Conservation (phyloP, 2,888 invertebrate species). For the Eristalinus aeneus region DNA sequence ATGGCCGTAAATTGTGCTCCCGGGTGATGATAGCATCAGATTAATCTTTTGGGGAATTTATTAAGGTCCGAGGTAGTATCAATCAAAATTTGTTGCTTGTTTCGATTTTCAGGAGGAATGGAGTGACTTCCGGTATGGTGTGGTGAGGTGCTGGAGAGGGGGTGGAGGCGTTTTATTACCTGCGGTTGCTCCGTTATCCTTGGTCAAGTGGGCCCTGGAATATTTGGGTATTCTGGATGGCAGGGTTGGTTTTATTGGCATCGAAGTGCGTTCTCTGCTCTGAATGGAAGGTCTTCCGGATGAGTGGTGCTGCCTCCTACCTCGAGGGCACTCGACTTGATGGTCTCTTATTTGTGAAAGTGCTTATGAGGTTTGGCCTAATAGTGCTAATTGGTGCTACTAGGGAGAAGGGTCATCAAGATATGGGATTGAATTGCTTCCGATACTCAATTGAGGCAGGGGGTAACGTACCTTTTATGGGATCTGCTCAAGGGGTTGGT, state of each 20-base stretch:
- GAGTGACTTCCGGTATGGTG: background rate
- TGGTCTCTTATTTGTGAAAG: background rate
- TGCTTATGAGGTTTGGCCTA: background rate
- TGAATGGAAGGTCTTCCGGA: background rate
- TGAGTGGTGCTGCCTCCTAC: background rate
- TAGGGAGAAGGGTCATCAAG: background rate
- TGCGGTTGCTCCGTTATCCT: constrained; percentile 25
- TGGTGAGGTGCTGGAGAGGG: background rate
- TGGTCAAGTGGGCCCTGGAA: constrained; percentile 6
- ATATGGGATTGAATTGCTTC: background rate
- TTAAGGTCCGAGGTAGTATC: constrained; percentile 53
- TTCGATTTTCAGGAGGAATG: constrained; percentile 5
- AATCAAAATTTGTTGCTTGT: constrained; percentile 65
- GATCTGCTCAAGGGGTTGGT: background rate
- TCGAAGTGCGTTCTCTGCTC: background rate
- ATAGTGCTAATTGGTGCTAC: background rate
- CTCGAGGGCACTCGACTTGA: background rate
- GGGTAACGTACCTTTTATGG: background rate
- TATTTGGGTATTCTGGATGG: background rate
- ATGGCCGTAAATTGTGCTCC: constrained; percentile 42
- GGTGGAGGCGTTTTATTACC: constrained; percentile 18
- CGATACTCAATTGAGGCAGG: background rate
- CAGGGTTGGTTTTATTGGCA: background rate
- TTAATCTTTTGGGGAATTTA: constrained; percentile 62
- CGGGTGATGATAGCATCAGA: constrained; percentile 43